These are phyloP conservation scores for Falco columbarius DNA, from an alignment of 2,797 vertebrate genomes.

Conservation along the genomic window DNA sequence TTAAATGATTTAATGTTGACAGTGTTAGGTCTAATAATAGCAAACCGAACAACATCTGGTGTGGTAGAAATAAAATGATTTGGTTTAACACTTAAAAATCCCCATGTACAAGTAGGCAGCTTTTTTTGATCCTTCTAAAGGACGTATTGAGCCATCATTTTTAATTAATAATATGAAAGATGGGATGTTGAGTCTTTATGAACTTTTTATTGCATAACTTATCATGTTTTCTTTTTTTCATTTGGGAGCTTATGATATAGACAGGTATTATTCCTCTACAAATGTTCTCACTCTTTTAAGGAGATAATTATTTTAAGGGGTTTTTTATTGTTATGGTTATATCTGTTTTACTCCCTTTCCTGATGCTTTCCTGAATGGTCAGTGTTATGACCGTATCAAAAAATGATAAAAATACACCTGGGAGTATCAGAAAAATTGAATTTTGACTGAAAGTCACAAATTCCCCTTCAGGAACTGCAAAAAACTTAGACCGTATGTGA, in stretches of 20 bases:
- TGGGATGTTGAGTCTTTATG: background rate
- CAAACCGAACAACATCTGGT: slow-evolving; percentile 18
- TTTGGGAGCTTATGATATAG: background rate
- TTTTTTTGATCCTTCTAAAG: background rate
- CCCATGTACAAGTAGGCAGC: background rate
- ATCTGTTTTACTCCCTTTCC: background rate
- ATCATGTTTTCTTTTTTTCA: fast-evolving
- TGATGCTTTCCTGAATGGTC: background rate
- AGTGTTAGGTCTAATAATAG: slow-evolving; percentile 6
- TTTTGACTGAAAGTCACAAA: background rate
- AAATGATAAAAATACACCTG: background rate
- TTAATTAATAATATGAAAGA: background rate
- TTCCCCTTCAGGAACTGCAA: background rate
- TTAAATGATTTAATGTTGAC: slow-evolving; percentile 18
- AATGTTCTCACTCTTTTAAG: background rate
- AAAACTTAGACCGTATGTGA: background rate
- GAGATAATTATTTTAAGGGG: background rate
- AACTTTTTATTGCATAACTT: background rate
- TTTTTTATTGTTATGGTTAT: background rate
- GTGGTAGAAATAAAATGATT: background rate
- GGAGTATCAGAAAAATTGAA: background rate
- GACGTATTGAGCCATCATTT: background rate
- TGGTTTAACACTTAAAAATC: background rate
- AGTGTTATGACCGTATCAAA: background rate
- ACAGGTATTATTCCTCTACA: background rate